Base-by-base conservation (phyloP, 2,113 vertebrate species). In the Strix uralensis region DNA sequence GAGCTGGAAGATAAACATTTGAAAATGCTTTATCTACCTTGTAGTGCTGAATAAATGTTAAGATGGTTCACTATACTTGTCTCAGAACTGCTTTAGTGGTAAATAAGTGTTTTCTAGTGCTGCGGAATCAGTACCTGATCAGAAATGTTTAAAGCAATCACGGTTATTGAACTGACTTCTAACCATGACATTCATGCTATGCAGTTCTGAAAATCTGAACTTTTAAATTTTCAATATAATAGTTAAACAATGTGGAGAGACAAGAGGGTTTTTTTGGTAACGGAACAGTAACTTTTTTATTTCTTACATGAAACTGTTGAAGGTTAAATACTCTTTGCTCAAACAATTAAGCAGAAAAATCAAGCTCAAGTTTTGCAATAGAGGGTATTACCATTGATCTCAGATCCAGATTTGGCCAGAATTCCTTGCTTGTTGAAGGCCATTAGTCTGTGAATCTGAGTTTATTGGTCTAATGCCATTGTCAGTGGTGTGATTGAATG, bases 1-100 rank as follows among this genome's bases (percentile, higher is more conserved):
- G 3, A 36, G 34, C 55, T 82, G 79, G 78, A 96, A 96, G 95
- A 96, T 83, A 97, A 97, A 91, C 92, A 92, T 95, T 94, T 91
- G 86, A 77, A 96, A 86, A 44, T 51, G 78, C 46, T 86, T 86
- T 85, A 86, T 88, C 90, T 88, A 42, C 32, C 55, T 63, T 67
- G 94, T 78, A 86, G 67, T 94, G 88, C 88, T 67, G 71, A 94
- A 15, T 89, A 91, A 87, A 36, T 88, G 47, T 44, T 90, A 81
- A 86, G 92, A 67, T 51, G 38, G 32, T 86, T 92, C 13, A 13
- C 58, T 93, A 18, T 94, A 38, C 12, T 32, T 69, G 55, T 81
- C 81, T 87, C 57, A 46, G 26, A 92, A 12, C 49, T 67, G 34
- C 10, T 88, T 81, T 69, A 79, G 52, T 61, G n/a, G 32, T 79